phyloP scores from a whole-genome alignment of 2,797 vertebrate genomes.

The Anniella stebbinsi region DNA sequence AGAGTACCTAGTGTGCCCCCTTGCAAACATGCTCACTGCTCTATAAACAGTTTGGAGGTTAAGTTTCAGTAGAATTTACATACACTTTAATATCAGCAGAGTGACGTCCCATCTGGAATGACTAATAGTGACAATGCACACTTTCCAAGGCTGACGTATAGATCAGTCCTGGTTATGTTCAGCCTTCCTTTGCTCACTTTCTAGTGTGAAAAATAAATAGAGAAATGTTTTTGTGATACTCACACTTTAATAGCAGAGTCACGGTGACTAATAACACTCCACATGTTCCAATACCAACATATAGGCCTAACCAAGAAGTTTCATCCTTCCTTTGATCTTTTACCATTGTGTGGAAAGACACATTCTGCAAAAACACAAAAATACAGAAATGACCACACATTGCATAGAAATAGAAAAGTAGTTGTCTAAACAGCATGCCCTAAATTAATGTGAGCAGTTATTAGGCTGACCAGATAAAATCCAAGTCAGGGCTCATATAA shows the following conservation, averaged over 20 bases:
- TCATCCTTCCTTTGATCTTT: background rate
- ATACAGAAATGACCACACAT: background rate
- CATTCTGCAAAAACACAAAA: slow-evolving; percentile 25
- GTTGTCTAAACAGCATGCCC: background rate
- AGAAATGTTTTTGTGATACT: background rate
- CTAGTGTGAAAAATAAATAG: too few relatives aligned
- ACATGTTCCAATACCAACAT: slow-evolving; percentile 1
- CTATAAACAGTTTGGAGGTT: background rate
- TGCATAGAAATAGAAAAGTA: background rate
- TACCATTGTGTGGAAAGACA: background rate
- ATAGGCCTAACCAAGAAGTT: background rate
- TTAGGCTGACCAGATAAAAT: too few relatives aligned
- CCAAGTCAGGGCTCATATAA: too few relatives aligned
- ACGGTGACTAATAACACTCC: background rate
- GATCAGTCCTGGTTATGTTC: background rate
- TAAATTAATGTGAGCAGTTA: background rate
- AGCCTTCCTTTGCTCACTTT: background rate
- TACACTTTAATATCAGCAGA: background rate
- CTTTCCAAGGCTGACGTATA: background rate
- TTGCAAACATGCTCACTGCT: background rate
- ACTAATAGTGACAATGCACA: background rate
- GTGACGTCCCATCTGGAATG: background rate
- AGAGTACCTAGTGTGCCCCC: background rate
- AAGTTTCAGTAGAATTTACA: background rate
- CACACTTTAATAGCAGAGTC: slow-evolving; percentile 19